A percentile compares a stretch with the other conserved stretches of the same genome.
phyloP scores from a whole-genome alignment of 2,888 invertebrate species.

The Meteorus cinctellus region DNA sequence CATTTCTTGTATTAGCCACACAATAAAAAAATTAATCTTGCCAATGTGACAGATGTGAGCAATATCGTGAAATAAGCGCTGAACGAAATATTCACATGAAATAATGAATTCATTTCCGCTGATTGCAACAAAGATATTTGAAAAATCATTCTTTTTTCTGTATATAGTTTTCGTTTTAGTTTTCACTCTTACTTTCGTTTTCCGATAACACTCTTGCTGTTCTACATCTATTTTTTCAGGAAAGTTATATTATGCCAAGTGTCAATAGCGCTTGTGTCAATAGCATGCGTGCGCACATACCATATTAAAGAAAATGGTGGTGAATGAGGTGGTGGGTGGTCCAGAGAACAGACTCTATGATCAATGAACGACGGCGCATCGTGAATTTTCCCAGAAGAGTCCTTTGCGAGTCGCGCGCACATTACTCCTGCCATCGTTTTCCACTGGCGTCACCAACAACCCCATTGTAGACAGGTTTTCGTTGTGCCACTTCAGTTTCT shows the following conservation, averaged over 20 bases:
- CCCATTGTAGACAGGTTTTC: slow-evolving; percentile 34
- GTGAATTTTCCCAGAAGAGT: slow-evolving; percentile 46
- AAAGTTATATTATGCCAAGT: background rate
- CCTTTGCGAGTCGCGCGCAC: slow-evolving; percentile 64
- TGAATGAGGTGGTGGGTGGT: slow-evolving; percentile 59
- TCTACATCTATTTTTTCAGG: background rate
- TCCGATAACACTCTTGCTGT: slow-evolving; percentile 21
- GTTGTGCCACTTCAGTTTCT: slow-evolving; percentile 55
- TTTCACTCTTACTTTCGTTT: background rate
- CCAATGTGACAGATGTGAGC: slow-evolving; percentile 8
- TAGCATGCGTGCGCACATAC: slow-evolving; percentile 37
- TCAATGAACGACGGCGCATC: slow-evolving; percentile 63
- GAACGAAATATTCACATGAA: background rate
- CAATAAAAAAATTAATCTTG: slow-evolving; percentile 11
- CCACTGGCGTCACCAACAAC: slow-evolving; percentile 47
- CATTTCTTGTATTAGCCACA: slow-evolving; percentile 25
- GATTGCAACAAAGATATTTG: background rate
- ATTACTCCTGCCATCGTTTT: slow-evolving; percentile 54
- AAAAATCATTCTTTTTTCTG: background rate
- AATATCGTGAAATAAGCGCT: background rate
- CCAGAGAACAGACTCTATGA: slow-evolving; percentile 71
- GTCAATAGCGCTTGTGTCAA: background rate
- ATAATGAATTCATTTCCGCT: too few species aligned
- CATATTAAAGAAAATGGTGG: slow-evolving; percentile 50
- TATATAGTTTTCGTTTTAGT: background rate